Base-by-base conservation (phyloP, 2,888 invertebrate genomes). In the Caenorhabditis sulstoni region DNA sequence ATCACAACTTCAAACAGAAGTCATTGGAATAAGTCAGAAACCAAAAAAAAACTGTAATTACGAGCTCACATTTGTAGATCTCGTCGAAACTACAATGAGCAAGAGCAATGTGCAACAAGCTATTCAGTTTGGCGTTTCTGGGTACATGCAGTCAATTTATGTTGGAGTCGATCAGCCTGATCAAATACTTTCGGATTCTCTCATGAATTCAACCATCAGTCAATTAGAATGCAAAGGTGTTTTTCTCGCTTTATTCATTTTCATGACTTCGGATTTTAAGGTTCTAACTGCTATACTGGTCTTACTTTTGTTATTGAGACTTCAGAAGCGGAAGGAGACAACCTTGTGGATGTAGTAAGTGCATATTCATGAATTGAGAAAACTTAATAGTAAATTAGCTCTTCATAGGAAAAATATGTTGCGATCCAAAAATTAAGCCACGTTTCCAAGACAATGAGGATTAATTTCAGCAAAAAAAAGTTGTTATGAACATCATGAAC, bases 281-380 rank as follows among this genome's bases (percentile, higher is more conserved):
- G 45, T 14, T 49, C 77, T 5, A 78, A 67, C 12, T 79, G 79
- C 14, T 64, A 57, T 41, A 52, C 59, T 20, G 73, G 70, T 8
- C 57, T 79, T 14, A 79, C 73, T 14, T 79, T 79, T 68, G 79
- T 79, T 0, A 79, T 79, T 50, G 79, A 79, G 58, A 68, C 52
- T 18, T 79, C 79, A 3, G 41, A 79, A 52, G 64, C 65, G 11
- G 62, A 79, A 53, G 73, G 73, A 0, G 20, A 39, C 1, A 64
- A 58, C 20, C 58, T 50, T n/a, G 64, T 79, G 0, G 64, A 64
- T 47, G 67, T 68, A 18, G 77, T 77, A 3, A 64, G 68, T 35
- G 12, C 16, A 11, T 9, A 12, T 18, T 20, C 37, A 11, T 49
- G 29, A 47, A 16, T 8, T n/a, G n/a, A n/a, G 3, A 47, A 20